Evolutionary conservation across 1,140 invertebrate species (phyloP).

Genomic region (Holcopasites calliopsidis): DNA sequence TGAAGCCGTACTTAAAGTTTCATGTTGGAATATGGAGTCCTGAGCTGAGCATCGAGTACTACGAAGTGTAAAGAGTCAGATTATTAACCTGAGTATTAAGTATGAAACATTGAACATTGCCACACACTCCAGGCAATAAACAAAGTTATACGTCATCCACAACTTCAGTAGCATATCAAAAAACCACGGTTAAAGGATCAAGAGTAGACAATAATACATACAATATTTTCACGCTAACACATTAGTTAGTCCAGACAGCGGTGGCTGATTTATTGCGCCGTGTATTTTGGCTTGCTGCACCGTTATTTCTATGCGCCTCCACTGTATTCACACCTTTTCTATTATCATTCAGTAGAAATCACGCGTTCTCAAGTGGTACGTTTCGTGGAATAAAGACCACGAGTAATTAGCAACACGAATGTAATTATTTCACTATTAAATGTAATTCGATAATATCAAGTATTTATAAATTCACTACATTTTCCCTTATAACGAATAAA

Average conservation of each 20-base stretch:
- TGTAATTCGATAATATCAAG: too few relatives aligned
- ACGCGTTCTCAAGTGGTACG: not conserved
- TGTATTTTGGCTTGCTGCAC: conserved; percentile 7
- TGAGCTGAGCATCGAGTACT: too few relatives aligned
- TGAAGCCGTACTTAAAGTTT: too few relatives aligned
- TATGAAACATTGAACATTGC: too few relatives aligned
- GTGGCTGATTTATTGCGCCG: not conserved
- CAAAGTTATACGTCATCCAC: too few relatives aligned
- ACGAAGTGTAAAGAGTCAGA: too few relatives aligned
- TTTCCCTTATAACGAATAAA: too few relatives aligned
- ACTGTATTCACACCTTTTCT: not conserved
- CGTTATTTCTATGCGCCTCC: not conserved
- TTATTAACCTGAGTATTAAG: not conserved
- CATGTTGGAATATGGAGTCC: too few relatives aligned
- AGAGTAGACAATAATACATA: not conserved
- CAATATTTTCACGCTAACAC: not conserved
- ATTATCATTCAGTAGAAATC: not conserved
- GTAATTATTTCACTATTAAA: too few relatives aligned
- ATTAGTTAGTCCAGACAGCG: not conserved
- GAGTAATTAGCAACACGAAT: too few relatives aligned
- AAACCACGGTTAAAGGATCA: not conserved
- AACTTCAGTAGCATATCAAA: not conserved
- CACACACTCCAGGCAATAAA: not conserved
- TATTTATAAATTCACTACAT: too few relatives aligned
- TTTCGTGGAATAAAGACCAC: not conserved